A percentile compares a stretch with the other conserved stretches of the same genome.
These are phyloP conservation scores for Saiga tatarica DNA, from an alignment of 2,113 vertebrate species.

Conservation along the genomic window DNA sequence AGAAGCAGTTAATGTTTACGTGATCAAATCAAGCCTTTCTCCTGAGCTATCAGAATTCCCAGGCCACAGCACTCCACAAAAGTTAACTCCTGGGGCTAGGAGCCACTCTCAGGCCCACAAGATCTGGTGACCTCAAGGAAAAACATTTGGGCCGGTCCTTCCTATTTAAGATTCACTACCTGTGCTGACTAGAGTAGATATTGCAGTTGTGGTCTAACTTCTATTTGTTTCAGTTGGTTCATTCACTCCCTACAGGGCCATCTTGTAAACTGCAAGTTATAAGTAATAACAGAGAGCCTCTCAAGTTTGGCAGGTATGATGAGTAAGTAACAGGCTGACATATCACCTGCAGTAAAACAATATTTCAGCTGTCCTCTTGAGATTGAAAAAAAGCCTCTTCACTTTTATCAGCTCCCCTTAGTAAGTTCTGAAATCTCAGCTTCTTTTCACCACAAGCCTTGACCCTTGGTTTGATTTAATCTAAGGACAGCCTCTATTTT, in stretches of 20 bases:
- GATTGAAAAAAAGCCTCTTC: not conserved
- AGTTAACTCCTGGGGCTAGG: not conserved
- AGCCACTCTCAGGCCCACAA: not conserved
- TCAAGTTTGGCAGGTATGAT: slow-evolving; percentile 61
- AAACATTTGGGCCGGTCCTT: slow-evolving; percentile 47
- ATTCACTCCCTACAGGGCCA: slow-evolving; percentile 38
- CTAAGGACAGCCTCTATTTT: not conserved
- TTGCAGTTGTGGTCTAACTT: slow-evolving; percentile 54
- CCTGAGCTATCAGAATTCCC: slow-evolving; percentile 18
- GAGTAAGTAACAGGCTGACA: slow-evolving; percentile 46
- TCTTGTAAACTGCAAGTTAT: slow-evolving; percentile 70
- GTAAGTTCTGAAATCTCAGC: slow-evolving; percentile 5
- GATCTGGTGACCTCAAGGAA: slow-evolving; percentile 34
- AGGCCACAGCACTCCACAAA: not conserved
- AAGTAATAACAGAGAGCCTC: slow-evolving; percentile 70
- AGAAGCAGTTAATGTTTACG: not conserved
- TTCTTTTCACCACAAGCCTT: not conserved
- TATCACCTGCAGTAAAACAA: slow-evolving; percentile 47
- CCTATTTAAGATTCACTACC: slow-evolving; percentile 65
- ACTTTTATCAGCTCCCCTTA: not conserved
- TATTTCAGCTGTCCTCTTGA: slow-evolving; percentile 24
- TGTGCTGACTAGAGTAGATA: slow-evolving; percentile 45
- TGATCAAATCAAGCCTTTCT: slow-evolving; percentile 52
- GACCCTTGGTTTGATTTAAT: slow-evolving; percentile 35
- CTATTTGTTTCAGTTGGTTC: slow-evolving; percentile 67